Base-by-base conservation (phyloP, 2,113 vertebrate species). In the Misgurnus anguillicaudatus region DNA sequence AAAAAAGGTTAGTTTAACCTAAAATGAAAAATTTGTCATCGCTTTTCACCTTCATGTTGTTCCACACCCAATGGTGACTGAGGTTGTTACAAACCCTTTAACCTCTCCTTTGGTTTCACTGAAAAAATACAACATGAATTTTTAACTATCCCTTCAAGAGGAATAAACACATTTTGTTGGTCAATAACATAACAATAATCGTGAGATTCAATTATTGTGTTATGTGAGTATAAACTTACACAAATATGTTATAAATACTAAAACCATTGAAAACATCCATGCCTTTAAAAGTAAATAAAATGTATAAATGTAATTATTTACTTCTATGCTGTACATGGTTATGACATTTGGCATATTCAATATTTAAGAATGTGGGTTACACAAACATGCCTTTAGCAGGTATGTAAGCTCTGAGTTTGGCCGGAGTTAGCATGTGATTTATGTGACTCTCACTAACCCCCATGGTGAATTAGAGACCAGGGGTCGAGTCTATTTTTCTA, bases 401-500 rank as follows among this genome's bases (percentile, higher is more conserved):
- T 36, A 36, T 42, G 58, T n/a, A 14, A 66, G 31, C 51, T 21
- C 81, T 42, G 63, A 74, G 70, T 51, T 68, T 47, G 63, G 53
- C 16, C 66, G 48, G 57, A 65, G 51, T 72, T 80, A 71, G 76
- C 82, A 75, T 84, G 86, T 94, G 92, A 93, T 93, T 92, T 87
- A 93, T 92, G 84, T 87, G 73, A 83, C 85, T 69, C 72, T 83
- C 86, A 74, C 83, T 86, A 87, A 87, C 89, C 87, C 88, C 88
- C 89, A 88, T 88, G 84, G 89, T 89, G 90, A 92, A 93, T 92
- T 91, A 90, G 85, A 91, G 89, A 90, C 82, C 89, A 87, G 66
- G 80, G 92, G 89, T 91, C 87, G 82, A 91, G 86, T 89, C 89
- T 85, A 92, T 93, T 93, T 92, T 88, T 93, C 92, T 92, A 90